Conservation (phyloP, 2,797 vertebrate species). For the Danio kyathit region DNA sequence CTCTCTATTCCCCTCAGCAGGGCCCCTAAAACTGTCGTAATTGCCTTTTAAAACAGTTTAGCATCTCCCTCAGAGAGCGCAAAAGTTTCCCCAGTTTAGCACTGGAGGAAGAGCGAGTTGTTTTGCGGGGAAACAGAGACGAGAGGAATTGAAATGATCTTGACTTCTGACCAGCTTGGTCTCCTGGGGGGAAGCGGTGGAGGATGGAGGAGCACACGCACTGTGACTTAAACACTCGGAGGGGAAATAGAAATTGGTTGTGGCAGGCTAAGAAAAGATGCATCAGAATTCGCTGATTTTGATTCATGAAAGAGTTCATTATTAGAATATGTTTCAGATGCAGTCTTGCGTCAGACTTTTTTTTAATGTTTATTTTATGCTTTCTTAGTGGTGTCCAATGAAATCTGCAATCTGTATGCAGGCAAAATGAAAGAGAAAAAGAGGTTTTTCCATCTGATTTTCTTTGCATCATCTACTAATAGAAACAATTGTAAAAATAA, state of each 20-base stretch:
- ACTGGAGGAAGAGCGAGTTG: slow-evolving; percentile 78
- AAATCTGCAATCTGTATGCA: too few species aligned
- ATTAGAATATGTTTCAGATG: slow-evolving; percentile 76
- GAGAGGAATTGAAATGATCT: slow-evolving; percentile 81
- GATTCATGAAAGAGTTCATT: slow-evolving; percentile 74
- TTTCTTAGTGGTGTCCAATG: too few species aligned
- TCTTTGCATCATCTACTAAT: too few species aligned
- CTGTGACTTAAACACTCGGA: slow-evolving; percentile 79
- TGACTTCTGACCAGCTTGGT: slow-evolving; percentile 82
- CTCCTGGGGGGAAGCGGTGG: slow-evolving; percentile 69
- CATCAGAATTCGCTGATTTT: slow-evolving; percentile 77
- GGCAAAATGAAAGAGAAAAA: too few species aligned
- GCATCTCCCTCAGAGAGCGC: slow-evolving; percentile 77
- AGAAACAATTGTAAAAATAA: too few species aligned
- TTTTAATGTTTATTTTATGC: neutral
- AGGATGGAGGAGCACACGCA: slow-evolving; percentile 73
- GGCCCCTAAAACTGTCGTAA: slow-evolving; percentile 73
- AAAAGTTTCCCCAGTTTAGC: slow-evolving; percentile 75
- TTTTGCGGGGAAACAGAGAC: slow-evolving; percentile 72
- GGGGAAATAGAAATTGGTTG: slow-evolving; percentile 84
- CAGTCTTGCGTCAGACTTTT: slow-evolving; percentile 54
- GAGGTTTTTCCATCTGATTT: too few species aligned
- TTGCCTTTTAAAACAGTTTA: slow-evolving; percentile 85
- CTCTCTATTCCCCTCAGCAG: neutral
- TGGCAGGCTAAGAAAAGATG: slow-evolving; percentile 70